Base-by-base conservation (phyloP, 2,797 vertebrate genomes). In the Myotis myotis region DNA sequence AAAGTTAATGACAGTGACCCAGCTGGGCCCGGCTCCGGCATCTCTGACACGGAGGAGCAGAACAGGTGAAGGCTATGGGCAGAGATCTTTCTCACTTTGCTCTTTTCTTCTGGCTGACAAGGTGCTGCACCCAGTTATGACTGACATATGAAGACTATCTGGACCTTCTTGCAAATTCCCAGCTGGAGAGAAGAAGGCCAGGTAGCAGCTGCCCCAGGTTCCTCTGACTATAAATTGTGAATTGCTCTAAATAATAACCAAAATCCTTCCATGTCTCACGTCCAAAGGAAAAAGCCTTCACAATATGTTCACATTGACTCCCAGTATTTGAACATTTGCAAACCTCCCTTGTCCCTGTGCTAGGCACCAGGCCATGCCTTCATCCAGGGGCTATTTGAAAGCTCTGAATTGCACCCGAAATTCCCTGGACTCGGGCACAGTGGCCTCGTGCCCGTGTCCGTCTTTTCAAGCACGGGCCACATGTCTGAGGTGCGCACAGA, bases 341-440 rank as follows among this genome's bases (percentile, higher is more conserved):
- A 66, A 30, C 22, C 28, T n/a, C 6, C 28, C 9, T 1, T 13
- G 4, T 0, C 1, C 55, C 62, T 36, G 5, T 16, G 12, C 38
- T 0, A 0, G n/a, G n/a, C 20, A 51, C 11, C 5, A 38, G 64
- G 11, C 6, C 3, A n/a, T 15, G 30, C 41, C 8, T 64, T 72
- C 16, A 49, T 38, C 38, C 57, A 28, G 30, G 22, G 25, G 19
- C 25, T 25, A 66, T 41, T 68, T 87, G 1, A 57, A 25, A 53
- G 38, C 15, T 49, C 22, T 12, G 36, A 66, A 25, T n/a, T 57
- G 30, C n/a, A 20, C 49, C 74, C 17, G 15, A 47, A 57, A 23
- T 66, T 49, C 47, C 33, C 57, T 36, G 23, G 74, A 47, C 17
- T 9, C 0, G 4, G 51, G 51, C n/a, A 49, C 6, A 41, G 11